These are phyloP conservation scores for Fistularia commersonii DNA, from an alignment of 2,797 vertebrate genomes.

Conservation along the genomic window DNA sequence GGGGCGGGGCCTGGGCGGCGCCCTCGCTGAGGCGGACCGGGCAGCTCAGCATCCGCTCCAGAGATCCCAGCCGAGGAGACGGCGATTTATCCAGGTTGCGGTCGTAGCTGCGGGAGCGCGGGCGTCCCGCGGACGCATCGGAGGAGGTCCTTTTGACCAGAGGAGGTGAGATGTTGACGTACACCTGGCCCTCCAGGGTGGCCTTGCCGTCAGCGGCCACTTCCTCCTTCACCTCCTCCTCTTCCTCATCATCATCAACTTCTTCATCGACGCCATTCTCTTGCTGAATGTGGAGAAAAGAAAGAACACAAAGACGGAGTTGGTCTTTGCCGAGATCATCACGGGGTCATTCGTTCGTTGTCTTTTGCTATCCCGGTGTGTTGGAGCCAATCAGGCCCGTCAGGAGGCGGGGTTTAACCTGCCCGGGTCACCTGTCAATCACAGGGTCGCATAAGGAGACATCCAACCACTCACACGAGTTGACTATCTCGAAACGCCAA, in stretches of 20 bases:
- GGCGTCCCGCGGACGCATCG: conserved; percentile 57
- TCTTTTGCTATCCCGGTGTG: too few relatives aligned
- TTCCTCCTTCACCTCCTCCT: conserved; percentile 46
- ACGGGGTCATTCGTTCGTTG: too few relatives aligned
- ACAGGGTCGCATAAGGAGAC: too few relatives aligned
- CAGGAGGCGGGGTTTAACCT: too few relatives aligned
- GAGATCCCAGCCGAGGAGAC: conserved; percentile 77
- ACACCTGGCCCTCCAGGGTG: conserved; percentile 54
- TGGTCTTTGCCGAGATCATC: background rate
- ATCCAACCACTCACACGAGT: too few relatives aligned
- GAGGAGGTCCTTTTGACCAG: conserved; percentile 40
- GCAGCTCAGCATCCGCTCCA: conserved; percentile 97
- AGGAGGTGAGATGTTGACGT: too few relatives aligned
- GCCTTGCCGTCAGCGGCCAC: conserved; percentile 89
- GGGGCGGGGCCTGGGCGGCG: conserved; percentile 33
- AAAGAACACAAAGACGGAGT: background rate
- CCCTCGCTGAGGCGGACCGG: conserved; percentile 89
- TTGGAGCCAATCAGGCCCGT: too few relatives aligned
- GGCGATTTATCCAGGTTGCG: conserved; percentile 87
- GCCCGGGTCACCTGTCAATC: too few relatives aligned
- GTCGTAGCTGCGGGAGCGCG: conserved; percentile 93
- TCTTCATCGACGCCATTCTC: conserved; percentile 19
- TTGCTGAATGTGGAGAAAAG: conserved; percentile 19
- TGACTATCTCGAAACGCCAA: too few relatives aligned
- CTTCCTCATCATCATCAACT: background rate